phyloP scores from a whole-genome alignment of 2,797 vertebrate genomes.

The Picus viridis region DNA sequence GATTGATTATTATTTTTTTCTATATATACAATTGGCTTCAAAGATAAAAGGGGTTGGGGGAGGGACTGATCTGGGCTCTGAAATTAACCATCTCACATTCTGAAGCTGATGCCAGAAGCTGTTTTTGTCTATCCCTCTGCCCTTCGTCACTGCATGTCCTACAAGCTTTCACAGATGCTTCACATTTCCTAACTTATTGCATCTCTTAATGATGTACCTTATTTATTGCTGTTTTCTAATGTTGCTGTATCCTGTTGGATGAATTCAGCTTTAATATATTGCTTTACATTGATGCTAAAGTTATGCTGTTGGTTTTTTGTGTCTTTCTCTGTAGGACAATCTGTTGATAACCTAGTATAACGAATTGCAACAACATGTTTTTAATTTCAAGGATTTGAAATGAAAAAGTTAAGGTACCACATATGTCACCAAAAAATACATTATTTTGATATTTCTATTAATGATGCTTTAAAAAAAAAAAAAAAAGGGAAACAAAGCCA shows the following conservation, averaged over 20 bases:
- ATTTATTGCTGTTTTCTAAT: constrained; percentile 36
- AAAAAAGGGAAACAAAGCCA: not conserved
- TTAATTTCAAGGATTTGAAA: constrained; percentile 27
- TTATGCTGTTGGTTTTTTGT: not conserved
- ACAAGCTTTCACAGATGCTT: constrained; percentile 62
- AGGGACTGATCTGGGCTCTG: constrained; percentile 74
- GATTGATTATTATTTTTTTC: constrained; percentile 10
- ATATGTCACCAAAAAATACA: not conserved
- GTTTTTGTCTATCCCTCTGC: constrained; percentile 80
- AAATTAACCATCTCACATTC: constrained; percentile 86
- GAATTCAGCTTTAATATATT: constrained; percentile 13
- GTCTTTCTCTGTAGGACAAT: constrained; percentile 5
- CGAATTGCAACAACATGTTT: not conserved
- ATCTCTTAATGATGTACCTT: constrained; percentile 39
- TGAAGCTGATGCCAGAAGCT: constrained; percentile 99
- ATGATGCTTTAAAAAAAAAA: not conserved
- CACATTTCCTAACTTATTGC: constrained; percentile 71
- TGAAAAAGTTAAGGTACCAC: not conserved
- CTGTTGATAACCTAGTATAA: not conserved
- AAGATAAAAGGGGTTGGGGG: constrained; percentile 47
- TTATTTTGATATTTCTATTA: not conserved
- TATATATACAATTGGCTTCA: constrained; percentile 73
- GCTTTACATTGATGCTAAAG: not conserved
- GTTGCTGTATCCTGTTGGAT: constrained; percentile 2
- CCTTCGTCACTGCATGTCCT: constrained; percentile 80